These are phyloP conservation scores for Beroe ovata DNA, from an alignment of 37 sponge, comb jelly and placozoan genomes.

Conservation along the genomic window DNA sequence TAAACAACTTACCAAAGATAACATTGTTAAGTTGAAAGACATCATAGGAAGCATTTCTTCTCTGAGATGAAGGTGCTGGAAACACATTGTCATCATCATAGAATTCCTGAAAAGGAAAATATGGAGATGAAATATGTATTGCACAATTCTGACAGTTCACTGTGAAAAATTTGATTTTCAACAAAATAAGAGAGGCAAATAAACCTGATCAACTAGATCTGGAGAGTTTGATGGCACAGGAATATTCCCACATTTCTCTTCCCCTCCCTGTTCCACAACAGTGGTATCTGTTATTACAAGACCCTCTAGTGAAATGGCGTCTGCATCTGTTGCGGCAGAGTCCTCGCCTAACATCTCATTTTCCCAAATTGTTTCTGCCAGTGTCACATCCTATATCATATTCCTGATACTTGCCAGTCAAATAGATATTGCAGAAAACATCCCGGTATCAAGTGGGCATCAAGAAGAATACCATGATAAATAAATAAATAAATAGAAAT, in stretches of 20 bases:
- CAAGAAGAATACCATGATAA: too few species aligned
- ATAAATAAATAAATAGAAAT: too few species aligned
- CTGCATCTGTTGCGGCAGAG: not conserved
- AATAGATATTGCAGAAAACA: too few species aligned
- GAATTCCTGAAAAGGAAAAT: conserved; percentile 1
- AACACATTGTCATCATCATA: conserved; percentile 24
- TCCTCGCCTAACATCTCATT: conserved; percentile 43
- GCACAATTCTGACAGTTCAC: too few species aligned
- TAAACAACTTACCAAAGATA: conserved; percentile 43
- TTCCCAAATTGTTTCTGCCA: not conserved
- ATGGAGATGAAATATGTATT: too few species aligned
- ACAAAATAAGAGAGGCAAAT: not conserved
- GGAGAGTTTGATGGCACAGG: conserved; percentile 49
- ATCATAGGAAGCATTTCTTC: conserved; percentile 21
- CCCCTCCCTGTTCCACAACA: not conserved
- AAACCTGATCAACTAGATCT: conserved; percentile 29
- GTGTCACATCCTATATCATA: not conserved
- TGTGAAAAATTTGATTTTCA: too few species aligned
- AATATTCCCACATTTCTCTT: conserved; percentile 8
- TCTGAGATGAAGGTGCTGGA: conserved; percentile 2
- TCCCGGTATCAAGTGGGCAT: too few species aligned
- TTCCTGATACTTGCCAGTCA: too few species aligned
- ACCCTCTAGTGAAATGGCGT: conserved; percentile 26
- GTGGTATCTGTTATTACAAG: conserved; percentile 30
- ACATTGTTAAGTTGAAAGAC: conserved; percentile 52